A percentile compares a stretch with the other conserved stretches of the same genome.
Evolutionary conservation across 2,888 invertebrate species (phyloP).

Genomic region (Lordiphosa fenestrarum): DNA sequence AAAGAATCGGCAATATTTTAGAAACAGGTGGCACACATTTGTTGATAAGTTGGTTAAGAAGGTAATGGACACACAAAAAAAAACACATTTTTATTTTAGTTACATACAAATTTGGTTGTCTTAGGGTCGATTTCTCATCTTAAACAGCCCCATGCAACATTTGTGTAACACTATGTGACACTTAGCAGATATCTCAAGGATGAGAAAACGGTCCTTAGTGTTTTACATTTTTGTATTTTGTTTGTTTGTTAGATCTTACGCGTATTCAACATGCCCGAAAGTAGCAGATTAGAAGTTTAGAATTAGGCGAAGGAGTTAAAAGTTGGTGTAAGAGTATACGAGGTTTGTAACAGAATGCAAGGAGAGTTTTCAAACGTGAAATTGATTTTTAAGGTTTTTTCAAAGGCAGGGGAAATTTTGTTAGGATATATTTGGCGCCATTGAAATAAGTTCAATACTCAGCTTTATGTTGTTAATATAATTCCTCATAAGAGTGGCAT

Average conservation of each 20-base stretch:
- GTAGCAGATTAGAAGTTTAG: background rate
- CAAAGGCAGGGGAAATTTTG: too few relatives aligned
- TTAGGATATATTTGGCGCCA: too few relatives aligned
- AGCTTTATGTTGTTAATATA: too few relatives aligned
- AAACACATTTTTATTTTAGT: background rate
- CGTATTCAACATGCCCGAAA: slow-evolving; percentile 3
- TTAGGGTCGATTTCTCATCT: too few relatives aligned
- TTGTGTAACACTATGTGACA: too few relatives aligned
- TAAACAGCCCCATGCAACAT: too few relatives aligned
- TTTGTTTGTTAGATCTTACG: slow-evolving; percentile 9
- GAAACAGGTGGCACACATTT: slow-evolving; percentile 17
- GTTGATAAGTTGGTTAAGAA: slow-evolving; percentile 2
- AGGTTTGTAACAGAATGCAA: too few relatives aligned
- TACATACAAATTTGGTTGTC: slow-evolving; percentile 1
- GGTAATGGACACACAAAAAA: slow-evolving; percentile 1
- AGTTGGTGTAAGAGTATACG: background rate
- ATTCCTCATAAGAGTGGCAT: too few relatives aligned
- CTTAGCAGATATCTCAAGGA: too few relatives aligned
- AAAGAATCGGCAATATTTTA: slow-evolving; percentile 58
- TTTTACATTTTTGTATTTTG: slow-evolving; percentile 6
- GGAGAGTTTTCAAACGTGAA: too few relatives aligned
- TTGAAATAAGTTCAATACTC: too few relatives aligned
- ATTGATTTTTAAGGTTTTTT: too few relatives aligned
- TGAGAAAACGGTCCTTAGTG: background rate
- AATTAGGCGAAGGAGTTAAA: background rate